Evolutionary conservation across 2,797 vertebrate genomes (phyloP).

Genomic region (Acanthiza pusilla): DNA sequence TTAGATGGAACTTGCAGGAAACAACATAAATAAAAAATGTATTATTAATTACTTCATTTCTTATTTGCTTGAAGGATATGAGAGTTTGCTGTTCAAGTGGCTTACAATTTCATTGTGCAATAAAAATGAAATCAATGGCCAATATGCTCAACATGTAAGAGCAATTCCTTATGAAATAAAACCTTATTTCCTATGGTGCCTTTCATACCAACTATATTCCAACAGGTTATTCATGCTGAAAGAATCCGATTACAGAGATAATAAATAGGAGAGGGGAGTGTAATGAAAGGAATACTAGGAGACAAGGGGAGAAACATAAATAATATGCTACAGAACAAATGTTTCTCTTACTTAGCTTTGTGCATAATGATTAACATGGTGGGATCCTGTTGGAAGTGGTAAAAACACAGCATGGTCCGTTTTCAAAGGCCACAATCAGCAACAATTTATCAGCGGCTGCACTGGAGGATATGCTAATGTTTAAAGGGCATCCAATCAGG

Average conservation of each 20-base stretch:
- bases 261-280: not conserved
- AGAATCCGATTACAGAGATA: not conserved
- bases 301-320: not conserved
- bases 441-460: not conserved
- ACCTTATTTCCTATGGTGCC: not conserved
- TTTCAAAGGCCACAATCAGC: not conserved
- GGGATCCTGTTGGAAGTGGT: not conserved
- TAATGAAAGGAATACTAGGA: not conserved
- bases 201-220: not conserved
- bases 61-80: conserved; percentile 33
- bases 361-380: not conserved
- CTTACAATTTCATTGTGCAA: not conserved
- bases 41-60: conserved; percentile 50
- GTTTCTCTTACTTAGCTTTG: not conserved
- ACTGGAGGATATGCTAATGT: not conserved
- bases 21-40: conserved; percentile 45
- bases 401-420: not conserved
- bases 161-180: not conserved
- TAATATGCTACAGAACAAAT: not conserved
- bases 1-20: conserved; percentile 18
- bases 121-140: conserved; percentile 38
- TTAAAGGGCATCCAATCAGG: not conserved
- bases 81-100: conserved; percentile 14
- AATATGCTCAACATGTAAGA: not conserved
- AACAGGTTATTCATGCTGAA: not conserved